Evolutionary conservation across 2,888 invertebrate species (phyloP).

Genomic region (Cheilosia impressa): DNA sequence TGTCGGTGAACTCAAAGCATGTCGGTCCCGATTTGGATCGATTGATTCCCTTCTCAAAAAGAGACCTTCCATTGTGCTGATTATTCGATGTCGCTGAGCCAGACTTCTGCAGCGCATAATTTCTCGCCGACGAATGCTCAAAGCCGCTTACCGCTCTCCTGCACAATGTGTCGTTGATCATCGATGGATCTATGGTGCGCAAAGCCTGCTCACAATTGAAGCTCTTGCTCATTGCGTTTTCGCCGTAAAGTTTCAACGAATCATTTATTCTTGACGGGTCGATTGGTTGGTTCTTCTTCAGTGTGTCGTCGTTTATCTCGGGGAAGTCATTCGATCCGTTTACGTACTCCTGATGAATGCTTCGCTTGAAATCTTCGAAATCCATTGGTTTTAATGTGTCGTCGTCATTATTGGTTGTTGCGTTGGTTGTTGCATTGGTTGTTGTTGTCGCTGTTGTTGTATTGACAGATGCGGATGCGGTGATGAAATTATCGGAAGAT

Average conservation of each 20-base stretch:
- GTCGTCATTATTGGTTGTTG: slow-evolving; percentile 79
- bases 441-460: slow-evolving; percentile 79
- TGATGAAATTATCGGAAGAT: slow-evolving; percentile 81
- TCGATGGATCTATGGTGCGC: slow-evolving; percentile 81
- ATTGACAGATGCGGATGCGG: slow-evolving; percentile 80
- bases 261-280: slow-evolving; percentile 84
- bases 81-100: slow-evolving; percentile 78
- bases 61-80: slow-evolving; percentile 78
- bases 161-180: slow-evolving; percentile 82
- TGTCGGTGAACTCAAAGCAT: slow-evolving; percentile 82
- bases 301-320: slow-evolving; percentile 81
- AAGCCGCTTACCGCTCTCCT: slow-evolving; percentile 77
- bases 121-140: slow-evolving; percentile 78
- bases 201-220: slow-evolving; percentile 83
- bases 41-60: slow-evolving; percentile 82
- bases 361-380: slow-evolving; percentile 83
- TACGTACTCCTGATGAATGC: slow-evolving; percentile 83
- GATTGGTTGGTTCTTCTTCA: slow-evolving; percentile 84
- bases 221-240: slow-evolving; percentile 84
- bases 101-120: slow-evolving; percentile 82
- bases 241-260: slow-evolving; percentile 83
- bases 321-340: slow-evolving; percentile 83
- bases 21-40: slow-evolving; percentile 84
- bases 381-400: slow-evolving; percentile 83
- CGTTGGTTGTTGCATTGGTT: slow-evolving; percentile 79